Percentiles rank a stretch among this genome's conserved stretches.
Conservation (phyloP, 2,888 invertebrate genomes). For the Ferrisia virgata region DNA sequence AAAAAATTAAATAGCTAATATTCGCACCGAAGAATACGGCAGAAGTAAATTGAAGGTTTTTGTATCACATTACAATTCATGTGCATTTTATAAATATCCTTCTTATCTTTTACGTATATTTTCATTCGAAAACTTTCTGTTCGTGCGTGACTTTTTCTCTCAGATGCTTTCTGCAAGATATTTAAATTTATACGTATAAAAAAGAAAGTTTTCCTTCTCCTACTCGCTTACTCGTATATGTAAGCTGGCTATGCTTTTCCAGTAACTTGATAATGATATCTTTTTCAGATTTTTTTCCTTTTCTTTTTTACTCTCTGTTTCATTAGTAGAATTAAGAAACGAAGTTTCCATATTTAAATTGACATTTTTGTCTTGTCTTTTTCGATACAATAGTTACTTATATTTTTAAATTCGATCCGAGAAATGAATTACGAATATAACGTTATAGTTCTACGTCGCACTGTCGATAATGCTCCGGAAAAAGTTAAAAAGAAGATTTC, state of each 20-base stretch:
- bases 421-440: background rate
- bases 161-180: background rate
- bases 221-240: background rate
- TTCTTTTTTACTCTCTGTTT: background rate
- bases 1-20: background rate
- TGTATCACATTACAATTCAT: background rate
- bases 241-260: background rate
- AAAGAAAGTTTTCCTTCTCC: background rate
- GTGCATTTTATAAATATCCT: background rate
- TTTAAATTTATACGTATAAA: background rate
- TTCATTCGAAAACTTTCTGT: constrained; percentile 9
- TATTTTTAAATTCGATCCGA: background rate
- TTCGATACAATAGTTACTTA: background rate
- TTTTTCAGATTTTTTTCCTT: background rate
- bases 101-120: constrained; percentile 3
- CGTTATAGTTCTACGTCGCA: background rate
- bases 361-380: background rate
- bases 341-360: background rate
- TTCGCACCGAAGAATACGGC: background rate
- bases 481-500: background rate
- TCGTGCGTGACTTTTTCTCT: background rate
- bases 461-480: background rate
- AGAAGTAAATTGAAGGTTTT: background rate
- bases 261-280: background rate
- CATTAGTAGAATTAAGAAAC: background rate